Base-by-base conservation (phyloP, 1,140 invertebrate genomes). In the Drusus annulatus region DNA sequence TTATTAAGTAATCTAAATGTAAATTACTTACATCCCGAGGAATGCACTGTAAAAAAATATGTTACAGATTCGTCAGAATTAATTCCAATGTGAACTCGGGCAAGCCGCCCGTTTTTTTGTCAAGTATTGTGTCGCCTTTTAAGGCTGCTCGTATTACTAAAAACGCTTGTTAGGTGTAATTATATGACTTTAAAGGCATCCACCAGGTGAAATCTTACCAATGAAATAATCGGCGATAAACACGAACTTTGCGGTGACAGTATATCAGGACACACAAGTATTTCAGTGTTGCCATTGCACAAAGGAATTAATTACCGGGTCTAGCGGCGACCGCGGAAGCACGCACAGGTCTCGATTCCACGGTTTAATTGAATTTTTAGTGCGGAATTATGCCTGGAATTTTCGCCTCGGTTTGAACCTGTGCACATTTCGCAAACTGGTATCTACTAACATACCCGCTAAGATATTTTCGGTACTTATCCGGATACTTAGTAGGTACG, bases 361-460 rank as follows among this genome's bases (percentile, higher is more conserved):
- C 16, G 68, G 25, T 65, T 74, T 81, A 78, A 81, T 81, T 81
- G 80, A 78, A 78, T 81, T 76, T 81, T 81, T 81, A 81, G 75
- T 81, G 76, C 76, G 31, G 80, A 71, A 81, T 81, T 81, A 81
- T 78, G 75, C 80, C 25, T 52, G 69, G 76, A 81, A 81, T 81
- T 51, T 73, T 63, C 75, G n/a, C 17, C 25, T 56, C 51, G 51
- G 36, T 45, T 28, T 56, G 10, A 56, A 74, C 71, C 23, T 56
- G 69, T 73, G 71, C n/a, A 54, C 45, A 54, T 13, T 56, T 45
- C 60, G 21, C 16, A n/a, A 63, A 65, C 19, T 21, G 56, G 56
- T 19, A 60, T 23, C n/a, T 23, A 13, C 36, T 10, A 45, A 45
- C 36, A 45, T 45, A 23, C 19, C 5, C 23, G 56, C 23, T 2